Conservation (phyloP, 2,113 vertebrate genomes). For the Hippocampus comes region DNA sequence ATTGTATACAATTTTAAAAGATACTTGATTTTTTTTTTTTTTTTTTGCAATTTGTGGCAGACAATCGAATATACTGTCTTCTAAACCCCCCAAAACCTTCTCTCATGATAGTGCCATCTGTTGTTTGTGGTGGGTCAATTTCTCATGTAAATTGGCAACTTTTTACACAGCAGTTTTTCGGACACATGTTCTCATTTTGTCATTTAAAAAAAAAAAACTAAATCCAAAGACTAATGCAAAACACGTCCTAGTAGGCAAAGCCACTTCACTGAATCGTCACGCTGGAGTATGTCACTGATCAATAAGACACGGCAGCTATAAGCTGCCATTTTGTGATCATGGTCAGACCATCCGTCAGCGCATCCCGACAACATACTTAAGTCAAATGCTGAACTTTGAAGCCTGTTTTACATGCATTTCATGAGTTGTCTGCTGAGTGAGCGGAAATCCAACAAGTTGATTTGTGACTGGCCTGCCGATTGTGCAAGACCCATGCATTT, state of each 20-base stretch:
- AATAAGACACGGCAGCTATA: neutral
- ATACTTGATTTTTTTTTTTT: no score
- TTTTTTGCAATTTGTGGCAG: no score
- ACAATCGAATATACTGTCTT: no score
- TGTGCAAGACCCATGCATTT: slow-evolving; percentile 21
- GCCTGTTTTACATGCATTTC: slow-evolving; percentile 41
- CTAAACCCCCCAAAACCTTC: no score
- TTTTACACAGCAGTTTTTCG: slow-evolving; percentile 5
- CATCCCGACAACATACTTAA: neutral
- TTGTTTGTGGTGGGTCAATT: neutral
- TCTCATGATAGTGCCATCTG: neutral
- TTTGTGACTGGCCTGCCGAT: slow-evolving; percentile 38
- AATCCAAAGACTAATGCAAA: slow-evolving; percentile 29
- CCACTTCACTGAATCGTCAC: slow-evolving; percentile 25
- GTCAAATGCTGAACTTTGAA: neutral
- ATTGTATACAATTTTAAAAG: no score
- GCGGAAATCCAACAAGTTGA: slow-evolving; percentile 54
- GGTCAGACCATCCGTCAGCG: neutral
- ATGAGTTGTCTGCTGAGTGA: slow-evolving; percentile 54
- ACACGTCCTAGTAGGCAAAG: slow-evolving; percentile 39
- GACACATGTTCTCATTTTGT: slow-evolving; percentile 13
- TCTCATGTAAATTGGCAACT: neutral
- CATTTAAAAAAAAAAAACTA: neutral
- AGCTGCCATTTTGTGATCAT: slow-evolving; percentile 14
- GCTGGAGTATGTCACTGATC: neutral